phyloP scores from a whole-genome alignment of 2,797 vertebrate species.

The Glyptemys insculpta region DNA sequence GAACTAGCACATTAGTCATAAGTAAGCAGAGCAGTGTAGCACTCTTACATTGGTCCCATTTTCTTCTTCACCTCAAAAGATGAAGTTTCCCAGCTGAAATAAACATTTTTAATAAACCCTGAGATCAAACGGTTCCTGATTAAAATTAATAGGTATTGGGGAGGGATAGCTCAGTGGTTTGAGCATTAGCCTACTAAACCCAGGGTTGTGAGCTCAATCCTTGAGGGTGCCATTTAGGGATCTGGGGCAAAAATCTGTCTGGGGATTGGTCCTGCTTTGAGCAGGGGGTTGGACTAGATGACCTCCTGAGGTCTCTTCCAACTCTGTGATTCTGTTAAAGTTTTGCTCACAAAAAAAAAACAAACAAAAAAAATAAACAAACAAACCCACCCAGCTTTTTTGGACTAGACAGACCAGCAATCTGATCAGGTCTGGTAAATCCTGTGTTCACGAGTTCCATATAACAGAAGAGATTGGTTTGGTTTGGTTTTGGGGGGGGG shows the following conservation, averaged over 20 bases:
- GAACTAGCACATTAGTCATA: not conserved
- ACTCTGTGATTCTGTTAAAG: not conserved
- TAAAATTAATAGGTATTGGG: not conserved
- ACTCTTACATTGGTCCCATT: not conserved
- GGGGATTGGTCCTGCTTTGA: no score
- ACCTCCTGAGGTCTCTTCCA: no score
- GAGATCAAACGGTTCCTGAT: not conserved
- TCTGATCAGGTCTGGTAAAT: not conserved
- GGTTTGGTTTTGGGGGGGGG: not conserved
- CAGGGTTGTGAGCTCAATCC: no score
- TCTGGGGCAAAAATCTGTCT: no score
- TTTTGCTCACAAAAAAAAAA: not conserved
- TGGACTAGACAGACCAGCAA: not conserved
- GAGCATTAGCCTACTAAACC: no score
- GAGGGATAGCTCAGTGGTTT: no score
- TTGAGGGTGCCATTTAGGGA: no score
- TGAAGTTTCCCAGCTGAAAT: not conserved
- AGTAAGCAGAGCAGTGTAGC: not conserved
- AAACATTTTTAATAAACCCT: not conserved
- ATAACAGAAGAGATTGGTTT: not conserved
- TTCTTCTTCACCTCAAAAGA: not conserved
- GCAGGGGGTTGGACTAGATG: no score
- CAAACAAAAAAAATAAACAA: not conserved
- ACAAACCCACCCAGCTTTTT: rapidly evolving
- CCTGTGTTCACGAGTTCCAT: not conserved